Evolutionary conservation across 1,140 invertebrate species (phyloP).

Genomic region (Saxidomus purpurata): DNA sequence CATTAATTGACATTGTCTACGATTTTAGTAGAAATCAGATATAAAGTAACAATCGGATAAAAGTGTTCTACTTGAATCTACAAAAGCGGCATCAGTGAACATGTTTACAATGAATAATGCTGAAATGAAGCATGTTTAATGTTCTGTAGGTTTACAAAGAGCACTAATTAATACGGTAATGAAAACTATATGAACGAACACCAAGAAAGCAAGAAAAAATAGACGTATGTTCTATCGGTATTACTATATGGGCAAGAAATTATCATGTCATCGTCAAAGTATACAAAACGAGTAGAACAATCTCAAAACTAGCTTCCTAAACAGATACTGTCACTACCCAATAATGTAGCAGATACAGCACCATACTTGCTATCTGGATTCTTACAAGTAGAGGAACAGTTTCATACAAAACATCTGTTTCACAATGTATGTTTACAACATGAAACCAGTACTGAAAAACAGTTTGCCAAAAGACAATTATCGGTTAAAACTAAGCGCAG

Average conservation of each 20-base stretch:
- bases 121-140: background rate
- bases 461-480: background rate
- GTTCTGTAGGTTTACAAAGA: background rate
- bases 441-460: background rate
- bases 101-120: background rate
- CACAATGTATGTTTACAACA: conserved; percentile 18
- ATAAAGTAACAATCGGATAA: conserved; percentile 7
- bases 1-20: background rate
- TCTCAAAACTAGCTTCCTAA: background rate
- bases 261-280: background rate
- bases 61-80: background rate
- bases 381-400: conserved; percentile 20
- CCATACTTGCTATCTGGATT: conserved; percentile 1
- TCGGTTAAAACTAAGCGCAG: background rate
- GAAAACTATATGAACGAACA: background rate
- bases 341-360: background rate
- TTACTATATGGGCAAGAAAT: conserved; percentile 11
- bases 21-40: conserved; percentile 22
- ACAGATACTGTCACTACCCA: conserved; percentile 5
- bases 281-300: background rate
- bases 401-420: background rate
- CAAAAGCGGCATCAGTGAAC: background rate
- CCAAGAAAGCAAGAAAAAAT: conserved; percentile 14
- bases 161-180: background rate
- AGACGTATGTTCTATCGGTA: background rate